These are phyloP conservation scores for Solenopsis fugax DNA, from an alignment of 1,140 invertebrate genomes.

Conservation along the genomic window DNA sequence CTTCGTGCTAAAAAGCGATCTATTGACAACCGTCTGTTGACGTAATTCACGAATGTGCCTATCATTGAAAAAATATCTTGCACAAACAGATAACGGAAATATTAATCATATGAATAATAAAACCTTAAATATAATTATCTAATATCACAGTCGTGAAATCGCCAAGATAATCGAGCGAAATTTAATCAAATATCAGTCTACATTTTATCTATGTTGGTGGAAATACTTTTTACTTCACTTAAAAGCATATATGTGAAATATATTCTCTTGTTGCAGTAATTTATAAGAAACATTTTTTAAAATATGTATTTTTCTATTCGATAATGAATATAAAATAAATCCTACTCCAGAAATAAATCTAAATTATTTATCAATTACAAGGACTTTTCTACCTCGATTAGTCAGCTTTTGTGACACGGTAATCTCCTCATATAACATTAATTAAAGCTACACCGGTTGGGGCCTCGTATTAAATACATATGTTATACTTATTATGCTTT, in stretches of 20 bases:
- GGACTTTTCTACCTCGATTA: slow-evolving; percentile 2
- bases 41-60: slow-evolving; percentile 7
- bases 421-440: slow-evolving; percentile 26
- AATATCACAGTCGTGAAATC: not conserved
- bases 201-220: not conserved
- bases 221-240: not conserved
- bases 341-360: not conserved
- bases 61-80: slow-evolving; percentile 21
- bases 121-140: slow-evolving; percentile 13
- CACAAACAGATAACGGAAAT: slow-evolving; percentile 34
- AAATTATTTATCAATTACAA: not conserved
- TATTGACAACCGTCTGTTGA: not conserved
- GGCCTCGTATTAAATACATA: slow-evolving; percentile 1
- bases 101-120: not conserved
- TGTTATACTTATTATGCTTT: not conserved
- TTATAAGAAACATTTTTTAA: not conserved
- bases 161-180: not conserved
- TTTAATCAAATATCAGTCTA: not conserved
- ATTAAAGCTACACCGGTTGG: slow-evolving; percentile 17
- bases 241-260: not conserved
- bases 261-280: not conserved
- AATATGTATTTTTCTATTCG: not conserved
- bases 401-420: slow-evolving; percentile 6
- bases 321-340: not conserved
- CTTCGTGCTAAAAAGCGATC: slow-evolving; percentile 11